These are phyloP conservation scores for Noturus placidus DNA, from an alignment of 2,113 vertebrate species.

Conservation along the genomic window DNA sequence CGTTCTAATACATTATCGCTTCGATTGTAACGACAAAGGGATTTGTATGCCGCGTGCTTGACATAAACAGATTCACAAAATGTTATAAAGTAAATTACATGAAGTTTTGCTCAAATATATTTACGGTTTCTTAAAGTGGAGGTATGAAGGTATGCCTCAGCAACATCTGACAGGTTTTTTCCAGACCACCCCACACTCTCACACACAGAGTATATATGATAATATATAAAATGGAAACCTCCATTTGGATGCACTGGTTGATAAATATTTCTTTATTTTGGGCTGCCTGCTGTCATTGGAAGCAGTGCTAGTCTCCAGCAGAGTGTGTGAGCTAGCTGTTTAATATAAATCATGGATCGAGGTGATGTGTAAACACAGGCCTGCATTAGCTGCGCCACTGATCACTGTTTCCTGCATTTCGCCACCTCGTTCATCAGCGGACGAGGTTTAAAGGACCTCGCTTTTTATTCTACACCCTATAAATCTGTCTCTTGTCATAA, in stretches of 20 bases:
- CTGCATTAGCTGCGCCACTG: slow-evolving; percentile 20
- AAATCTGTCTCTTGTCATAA: slow-evolving; percentile 56
- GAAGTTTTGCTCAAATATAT: background rate
- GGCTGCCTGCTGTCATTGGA: background rate
- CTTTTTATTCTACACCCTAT: slow-evolving; percentile 49
- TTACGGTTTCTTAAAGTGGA: background rate
- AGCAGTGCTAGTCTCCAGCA: background rate
- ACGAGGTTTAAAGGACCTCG: slow-evolving; percentile 22
- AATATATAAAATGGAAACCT: background rate
- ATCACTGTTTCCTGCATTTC: slow-evolving; percentile 28
- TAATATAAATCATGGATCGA: slow-evolving; percentile 51
- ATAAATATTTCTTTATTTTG: background rate
- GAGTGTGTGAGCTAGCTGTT: slow-evolving; percentile 38
- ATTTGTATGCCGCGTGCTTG: too few relatives aligned
- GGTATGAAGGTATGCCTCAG: background rate
- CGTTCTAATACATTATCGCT: background rate
- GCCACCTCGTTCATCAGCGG: slow-evolving; percentile 47
- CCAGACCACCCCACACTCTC: background rate
- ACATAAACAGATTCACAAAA: too few relatives aligned
- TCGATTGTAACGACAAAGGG: too few relatives aligned
- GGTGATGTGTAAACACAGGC: slow-evolving; percentile 37
- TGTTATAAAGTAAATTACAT: background rate
- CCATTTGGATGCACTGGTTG: background rate
- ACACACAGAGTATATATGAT: background rate
- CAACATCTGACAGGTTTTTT: background rate